phyloP scores from a whole-genome alignment of 2,113 vertebrate genomes.

The Saguinus imperator region DNA sequence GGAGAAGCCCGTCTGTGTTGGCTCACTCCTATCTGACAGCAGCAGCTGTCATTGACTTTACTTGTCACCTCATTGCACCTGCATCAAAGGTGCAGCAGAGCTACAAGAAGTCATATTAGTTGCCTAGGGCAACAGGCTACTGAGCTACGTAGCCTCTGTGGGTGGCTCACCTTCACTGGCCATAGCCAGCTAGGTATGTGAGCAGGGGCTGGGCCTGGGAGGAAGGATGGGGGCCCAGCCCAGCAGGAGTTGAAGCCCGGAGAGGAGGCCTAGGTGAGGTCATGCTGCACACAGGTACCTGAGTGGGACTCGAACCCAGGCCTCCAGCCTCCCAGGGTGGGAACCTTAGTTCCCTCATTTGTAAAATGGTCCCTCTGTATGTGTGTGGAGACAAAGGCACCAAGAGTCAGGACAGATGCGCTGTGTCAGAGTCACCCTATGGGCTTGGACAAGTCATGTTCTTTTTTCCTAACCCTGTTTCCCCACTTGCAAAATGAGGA shows the following conservation, averaged over 20 bases:
- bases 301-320: neutral
- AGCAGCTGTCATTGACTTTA: neutral
- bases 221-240: neutral
- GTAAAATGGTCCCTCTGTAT: neutral
- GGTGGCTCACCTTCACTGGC: slow-evolving; percentile 82
- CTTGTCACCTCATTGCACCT: neutral
- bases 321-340: neutral
- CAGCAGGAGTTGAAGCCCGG: neutral
- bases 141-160: slow-evolving; percentile 80
- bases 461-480: neutral
- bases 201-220: neutral
- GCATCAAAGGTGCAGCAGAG: fast-evolving
- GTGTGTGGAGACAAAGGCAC: neutral
- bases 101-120: neutral
- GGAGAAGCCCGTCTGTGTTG: neutral
- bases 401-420: neutral
- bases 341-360: neutral
- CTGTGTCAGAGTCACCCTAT: neutral
- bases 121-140: neutral
- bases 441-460: neutral
- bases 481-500: neutral
- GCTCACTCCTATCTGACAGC: neutral
- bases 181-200: slow-evolving; percentile 86
- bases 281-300: neutral
- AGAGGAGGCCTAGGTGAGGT: neutral